Conservation (phyloP, 2,113 vertebrate genomes). For the Narcine bancroftii region DNA sequence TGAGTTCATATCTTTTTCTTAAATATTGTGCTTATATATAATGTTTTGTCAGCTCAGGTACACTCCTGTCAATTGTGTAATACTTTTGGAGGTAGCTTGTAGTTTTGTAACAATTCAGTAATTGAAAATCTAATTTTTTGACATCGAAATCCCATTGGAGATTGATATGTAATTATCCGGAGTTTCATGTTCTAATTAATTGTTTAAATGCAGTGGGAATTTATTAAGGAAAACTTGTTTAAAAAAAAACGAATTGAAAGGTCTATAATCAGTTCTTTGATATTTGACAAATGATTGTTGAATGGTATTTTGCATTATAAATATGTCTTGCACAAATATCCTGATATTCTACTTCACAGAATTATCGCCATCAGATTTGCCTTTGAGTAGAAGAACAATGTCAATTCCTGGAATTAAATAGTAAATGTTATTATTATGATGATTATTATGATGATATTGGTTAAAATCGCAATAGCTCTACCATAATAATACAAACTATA, state of each 20-base stretch:
- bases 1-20: conserved; percentile 54
- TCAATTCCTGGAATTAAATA: too few relatives aligned
- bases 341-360: too few relatives aligned
- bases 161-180: not conserved
- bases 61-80: not conserved
- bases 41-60: not conserved
- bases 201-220: not conserved
- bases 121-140: not conserved
- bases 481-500: too few relatives aligned
- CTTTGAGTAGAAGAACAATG: too few relatives aligned
- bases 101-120: not conserved
- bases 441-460: too few relatives aligned
- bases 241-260: not conserved
- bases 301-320: too few relatives aligned
- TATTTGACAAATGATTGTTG: too few relatives aligned
- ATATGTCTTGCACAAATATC: too few relatives aligned
- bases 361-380: too few relatives aligned
- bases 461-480: too few relatives aligned
- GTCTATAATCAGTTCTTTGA: not conserved
- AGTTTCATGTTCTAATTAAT: not conserved
- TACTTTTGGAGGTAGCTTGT: not conserved
- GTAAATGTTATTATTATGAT: too few relatives aligned
- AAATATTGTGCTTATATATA: not conserved
- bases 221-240: not conserved
- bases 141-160: not conserved